phyloP scores from a whole-genome alignment of 1,140 invertebrate species.

The Bombus superbus region DNA sequence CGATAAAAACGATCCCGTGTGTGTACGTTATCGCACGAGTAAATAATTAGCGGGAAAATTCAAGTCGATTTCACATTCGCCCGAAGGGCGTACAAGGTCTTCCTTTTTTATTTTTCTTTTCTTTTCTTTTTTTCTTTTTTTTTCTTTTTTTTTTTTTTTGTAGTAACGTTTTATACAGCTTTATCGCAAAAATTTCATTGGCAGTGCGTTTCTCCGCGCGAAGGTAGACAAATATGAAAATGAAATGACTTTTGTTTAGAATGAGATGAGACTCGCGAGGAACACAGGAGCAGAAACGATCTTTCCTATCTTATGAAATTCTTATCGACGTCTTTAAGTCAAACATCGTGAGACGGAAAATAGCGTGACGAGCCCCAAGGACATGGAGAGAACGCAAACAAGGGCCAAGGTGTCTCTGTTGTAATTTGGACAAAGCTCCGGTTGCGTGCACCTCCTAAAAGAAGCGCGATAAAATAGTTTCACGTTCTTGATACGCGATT shows the following conservation, averaged over 20 bases:
- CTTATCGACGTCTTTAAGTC: background rate
- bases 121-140: background rate
- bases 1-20: background rate
- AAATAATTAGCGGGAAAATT: background rate
- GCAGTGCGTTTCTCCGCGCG: background rate
- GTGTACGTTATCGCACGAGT: background rate
- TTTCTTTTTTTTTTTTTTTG: too few species aligned
- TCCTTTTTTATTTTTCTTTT: background rate
- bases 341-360: constrained; percentile 62
- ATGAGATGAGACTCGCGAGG: background rate
- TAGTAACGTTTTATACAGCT: too few species aligned
- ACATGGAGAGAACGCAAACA: constrained; percentile 89
- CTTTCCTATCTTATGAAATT: background rate
- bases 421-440: constrained; percentile 87
- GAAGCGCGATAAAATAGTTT: too few species aligned
- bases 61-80: background rate
- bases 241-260: background rate
- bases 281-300: background rate
- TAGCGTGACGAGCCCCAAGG: constrained; percentile 86
- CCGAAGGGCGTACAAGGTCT: background rate
- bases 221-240: background rate
- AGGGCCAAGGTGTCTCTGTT: constrained; percentile 90
- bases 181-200: background rate
- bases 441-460: constrained; percentile 86
- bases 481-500: too few species aligned